Base-by-base conservation (phyloP, 2,888 invertebrate genomes). In the Calameuta filiformis region DNA sequence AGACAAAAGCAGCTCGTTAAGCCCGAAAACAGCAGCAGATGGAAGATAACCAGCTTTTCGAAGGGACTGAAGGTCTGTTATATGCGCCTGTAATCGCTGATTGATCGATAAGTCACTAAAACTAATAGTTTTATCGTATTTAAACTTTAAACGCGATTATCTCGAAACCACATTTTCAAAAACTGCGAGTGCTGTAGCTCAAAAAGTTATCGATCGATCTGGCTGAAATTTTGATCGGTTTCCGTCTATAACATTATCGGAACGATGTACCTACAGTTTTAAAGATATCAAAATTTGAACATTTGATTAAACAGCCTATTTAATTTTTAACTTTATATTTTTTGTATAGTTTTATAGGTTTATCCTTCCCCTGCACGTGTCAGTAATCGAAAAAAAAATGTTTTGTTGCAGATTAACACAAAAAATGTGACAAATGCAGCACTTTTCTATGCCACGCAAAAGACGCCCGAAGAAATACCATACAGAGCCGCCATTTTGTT, bases 21-120 rank as follows among this genome's bases (percentile, higher is more conserved):
- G 79, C 79, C 75, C 73, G 77, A 30, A 75, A 75, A 79, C 56
- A 79, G 35, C 73, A 79, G 75, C 76, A 40, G 34, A 31, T 40
- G 11, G 77, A 69, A 35, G 75, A 75, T 69, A 80, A 79, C 68
- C 76, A 79, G 73, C 12, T 74, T 56, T 77, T 73, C 73, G 80
- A 80, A 40, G 69, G 74, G 34, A 35, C 9, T 40, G 68, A 75
- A 77, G 77, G 74, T 40, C 11, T 75, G 0, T 34, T 33, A 37
- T 35, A 35, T 11, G 35, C 35, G 35, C 35, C 35, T 35, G 11
- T 9, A 35, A 35, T 35, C 11, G 35, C 75, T 40, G 68, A 75
- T 40, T 40, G 35, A 11, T 75, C n/a, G 35, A 68, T 75, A 1
- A 69, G 40, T 37, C 75, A 40, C 23, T 75, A 12, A 35, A 40